These are phyloP conservation scores for Galeopterus variegatus DNA, from an alignment of 2,113 vertebrate genomes.

Conservation along the genomic window DNA sequence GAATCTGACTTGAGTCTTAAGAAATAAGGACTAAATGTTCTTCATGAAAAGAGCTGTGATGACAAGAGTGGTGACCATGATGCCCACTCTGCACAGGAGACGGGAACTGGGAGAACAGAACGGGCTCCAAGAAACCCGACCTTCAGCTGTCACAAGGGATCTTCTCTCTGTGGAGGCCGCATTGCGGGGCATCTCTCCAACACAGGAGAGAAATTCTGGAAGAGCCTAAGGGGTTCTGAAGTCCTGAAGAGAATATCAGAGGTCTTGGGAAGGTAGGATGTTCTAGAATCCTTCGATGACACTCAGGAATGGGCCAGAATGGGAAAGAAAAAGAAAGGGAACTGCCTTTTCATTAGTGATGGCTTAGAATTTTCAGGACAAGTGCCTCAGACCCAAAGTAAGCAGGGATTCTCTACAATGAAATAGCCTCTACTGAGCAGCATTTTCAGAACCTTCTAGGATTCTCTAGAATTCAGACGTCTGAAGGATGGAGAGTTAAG, in stretches of 20 bases:
- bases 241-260: constrained; percentile 6
- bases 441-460: background rate
- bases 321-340: background rate
- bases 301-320: background rate
- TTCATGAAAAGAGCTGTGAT: background rate
- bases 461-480: background rate
- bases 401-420: background rate
- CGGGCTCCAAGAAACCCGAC: background rate
- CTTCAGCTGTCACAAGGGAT: background rate
- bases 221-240: background rate
- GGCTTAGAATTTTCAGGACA: background rate
- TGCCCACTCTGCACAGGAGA: background rate
- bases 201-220: background rate
- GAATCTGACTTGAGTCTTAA: background rate
- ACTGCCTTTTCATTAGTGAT: background rate
- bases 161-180: background rate
- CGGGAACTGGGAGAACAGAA: background rate
- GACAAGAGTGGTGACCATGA: too few species aligned
- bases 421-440: background rate
- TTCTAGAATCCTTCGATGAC: constrained; percentile 46
- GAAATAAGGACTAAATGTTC: background rate
- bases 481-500: background rate
- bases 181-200: background rate
- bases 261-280: background rate
- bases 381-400: background rate